Evolutionary conservation across 2,888 invertebrate species (phyloP), one percentile per base, ranked within the genome.

Genomic region (Limenitis camilla): DNA sequence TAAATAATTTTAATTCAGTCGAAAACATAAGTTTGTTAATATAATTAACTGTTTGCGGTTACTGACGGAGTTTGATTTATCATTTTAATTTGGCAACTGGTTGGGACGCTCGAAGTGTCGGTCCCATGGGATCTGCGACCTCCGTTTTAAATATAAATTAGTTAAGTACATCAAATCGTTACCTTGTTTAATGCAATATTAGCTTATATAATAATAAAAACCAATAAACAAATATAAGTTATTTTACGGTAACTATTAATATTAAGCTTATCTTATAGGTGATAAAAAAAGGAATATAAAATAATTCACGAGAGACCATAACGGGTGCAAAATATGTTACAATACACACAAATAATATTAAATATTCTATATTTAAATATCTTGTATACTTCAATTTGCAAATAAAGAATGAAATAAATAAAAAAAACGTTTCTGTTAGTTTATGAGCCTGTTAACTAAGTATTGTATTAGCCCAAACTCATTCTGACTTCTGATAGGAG

Each of bases 41-140:
- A 38, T 45, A 45, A 45, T 45, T 45, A 49, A 45, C 27, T 49
- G 36, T 38, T 44, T 49, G 49, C 45, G 45, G 40, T 49, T 43
- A 48, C 72, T 77, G 81, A 77, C 74, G 74, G 76, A 76, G 81
- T 82, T 80, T 84, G 84, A 84, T 85, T 83, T 85, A 85, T 84
- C 78, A 81, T 84, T 84, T 82, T 83, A 83, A 85, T 84, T 85
- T 83, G 74, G 78, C 71, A 69, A 72, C 71, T 76, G 69, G 75
- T 74, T 80, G 74, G 76, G 80, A 76, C 76, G 71, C 74, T 56
- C 64, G 68, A 72, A 71, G 75, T 78, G 71, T 70, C 60, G 61
- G 65, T 65, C 78, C 69, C 72, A 65, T 62, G 76, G 71, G 74
- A 72, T 61, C 64, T 56, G 64, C 49, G 69, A 70, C 74, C 76